phyloP scores from a whole-genome alignment of 2,888 invertebrate species.

The Atherix ibis region DNA sequence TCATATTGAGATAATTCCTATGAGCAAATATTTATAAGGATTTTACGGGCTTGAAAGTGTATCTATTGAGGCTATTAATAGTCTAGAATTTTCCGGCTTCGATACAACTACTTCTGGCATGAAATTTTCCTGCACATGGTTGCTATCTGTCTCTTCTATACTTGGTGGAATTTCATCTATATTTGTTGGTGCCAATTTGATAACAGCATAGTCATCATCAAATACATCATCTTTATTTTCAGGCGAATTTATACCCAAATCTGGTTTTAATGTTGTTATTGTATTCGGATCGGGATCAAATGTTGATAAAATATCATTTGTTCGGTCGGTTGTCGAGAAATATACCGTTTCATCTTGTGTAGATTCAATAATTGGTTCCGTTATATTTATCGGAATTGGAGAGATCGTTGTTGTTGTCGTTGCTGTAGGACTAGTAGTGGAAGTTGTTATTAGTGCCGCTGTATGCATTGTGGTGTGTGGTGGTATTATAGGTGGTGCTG shows the following conservation, averaged over 20 bases:
- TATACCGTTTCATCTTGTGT: too few species aligned
- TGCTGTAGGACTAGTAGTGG: neutral
- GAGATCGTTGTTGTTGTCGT: neutral
- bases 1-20: too few species aligned
- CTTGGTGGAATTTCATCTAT: slow-evolving; percentile 3
- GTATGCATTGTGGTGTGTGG: slow-evolving; percentile 11
- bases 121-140: slow-evolving; percentile 29
- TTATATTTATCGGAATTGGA: neutral
- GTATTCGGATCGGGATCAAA: too few species aligned
- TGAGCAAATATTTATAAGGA: too few species aligned
- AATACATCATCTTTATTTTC: neutral
- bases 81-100: slow-evolving; percentile 23
- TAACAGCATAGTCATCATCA: slow-evolving; percentile 5
- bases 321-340: too few species aligned
- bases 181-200: slow-evolving; percentile 7
- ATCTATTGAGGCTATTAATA: too few species aligned
- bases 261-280: too few species aligned
- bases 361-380: slow-evolving; percentile 4
- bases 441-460: neutral
- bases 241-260: too few species aligned
- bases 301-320: too few species aligned
- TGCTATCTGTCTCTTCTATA: slow-evolving; percentile 19
- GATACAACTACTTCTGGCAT: slow-evolving; percentile 20
- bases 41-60: too few species aligned
- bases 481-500: slow-evolving; percentile 17